Evolutionary conservation across 2,113 vertebrate genomes (phyloP).

Genomic region (Drymodes brunneopygia): DNA sequence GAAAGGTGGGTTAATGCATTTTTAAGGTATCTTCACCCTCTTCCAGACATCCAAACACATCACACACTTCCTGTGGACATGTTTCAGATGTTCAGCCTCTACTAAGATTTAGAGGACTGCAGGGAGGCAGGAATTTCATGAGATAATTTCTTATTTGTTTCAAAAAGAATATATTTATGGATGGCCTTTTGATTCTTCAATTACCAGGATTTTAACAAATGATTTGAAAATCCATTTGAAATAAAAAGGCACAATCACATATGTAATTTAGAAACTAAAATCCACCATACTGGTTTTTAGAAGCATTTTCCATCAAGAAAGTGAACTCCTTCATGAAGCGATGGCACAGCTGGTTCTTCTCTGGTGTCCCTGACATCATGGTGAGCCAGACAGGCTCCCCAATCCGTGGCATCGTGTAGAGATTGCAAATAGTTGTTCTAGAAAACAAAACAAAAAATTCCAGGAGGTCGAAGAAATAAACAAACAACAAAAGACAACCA

Average conservation of each 20-base stretch:
- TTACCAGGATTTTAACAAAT: not conserved
- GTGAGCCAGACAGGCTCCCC: conserved; percentile 96
- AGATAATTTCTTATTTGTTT: not conserved
- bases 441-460: conserved; percentile 1
- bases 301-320: conserved; percentile 92
- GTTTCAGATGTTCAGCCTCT: not conserved
- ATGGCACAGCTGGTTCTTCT: conserved; percentile 95
- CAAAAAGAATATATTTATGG: not conserved
- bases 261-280: not conserved
- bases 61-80: not conserved
- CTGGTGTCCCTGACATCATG: conserved; percentile 93
- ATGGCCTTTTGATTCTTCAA: not conserved
- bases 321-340: conserved; percentile 97
- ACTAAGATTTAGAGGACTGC: not conserved
- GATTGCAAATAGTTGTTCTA: conserved; percentile 94
- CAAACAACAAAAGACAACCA: not conserved
- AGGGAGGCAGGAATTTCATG: not conserved
- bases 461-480: not conserved
- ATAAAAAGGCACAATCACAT: not conserved
- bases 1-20: not conserved
- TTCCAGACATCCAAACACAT: not conserved
- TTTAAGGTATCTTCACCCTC: not conserved
- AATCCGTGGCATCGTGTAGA: conserved; percentile 97
- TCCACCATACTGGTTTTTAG: conserved; percentile 92
- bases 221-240: not conserved